Evolutionary conservation across 2,888 invertebrate genomes (phyloP).

Genomic region (Drosophila nr. perissopoda): DNA sequence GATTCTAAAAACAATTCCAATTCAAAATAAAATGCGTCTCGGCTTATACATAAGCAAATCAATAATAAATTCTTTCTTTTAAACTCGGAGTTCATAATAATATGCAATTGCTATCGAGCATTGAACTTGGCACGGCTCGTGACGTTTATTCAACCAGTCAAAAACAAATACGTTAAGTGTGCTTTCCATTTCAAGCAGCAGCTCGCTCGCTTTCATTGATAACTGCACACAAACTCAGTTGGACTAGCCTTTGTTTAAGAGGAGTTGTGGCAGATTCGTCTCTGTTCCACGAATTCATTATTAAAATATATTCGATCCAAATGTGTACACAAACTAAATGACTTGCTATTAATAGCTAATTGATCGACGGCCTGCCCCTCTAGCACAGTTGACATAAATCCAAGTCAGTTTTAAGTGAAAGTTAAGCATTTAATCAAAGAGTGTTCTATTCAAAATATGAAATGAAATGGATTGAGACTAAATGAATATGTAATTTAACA

Average conservation of each 20-base stretch:
- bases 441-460: not conserved
- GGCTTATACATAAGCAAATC: not conserved
- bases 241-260: not conserved
- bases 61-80: not conserved
- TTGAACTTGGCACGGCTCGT: conserved; percentile 62
- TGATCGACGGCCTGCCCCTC: not conserved
- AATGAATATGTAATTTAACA: not conserved
- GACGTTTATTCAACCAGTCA: conserved; percentile 14
- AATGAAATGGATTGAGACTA: not conserved
- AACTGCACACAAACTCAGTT: conserved; percentile 6
- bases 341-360: not conserved
- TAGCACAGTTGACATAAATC: not conserved
- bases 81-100: conserved; percentile 5
- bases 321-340: not conserved
- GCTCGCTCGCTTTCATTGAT: conserved; percentile 19
- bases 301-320: not conserved
- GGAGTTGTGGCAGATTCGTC: not conserved
- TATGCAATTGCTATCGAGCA: conserved; percentile 63
- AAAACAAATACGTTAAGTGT: conserved; percentile 23
- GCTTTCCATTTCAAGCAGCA: conserved; percentile 2
- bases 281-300: not conserved
- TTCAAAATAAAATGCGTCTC: conserved; percentile 1
- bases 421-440: not conserved
- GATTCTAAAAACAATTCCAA: conserved; percentile 5
- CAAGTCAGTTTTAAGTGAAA: not conserved